phyloP scores from a whole-genome alignment of 2,113 vertebrate genomes.

The Alces alces region DNA sequence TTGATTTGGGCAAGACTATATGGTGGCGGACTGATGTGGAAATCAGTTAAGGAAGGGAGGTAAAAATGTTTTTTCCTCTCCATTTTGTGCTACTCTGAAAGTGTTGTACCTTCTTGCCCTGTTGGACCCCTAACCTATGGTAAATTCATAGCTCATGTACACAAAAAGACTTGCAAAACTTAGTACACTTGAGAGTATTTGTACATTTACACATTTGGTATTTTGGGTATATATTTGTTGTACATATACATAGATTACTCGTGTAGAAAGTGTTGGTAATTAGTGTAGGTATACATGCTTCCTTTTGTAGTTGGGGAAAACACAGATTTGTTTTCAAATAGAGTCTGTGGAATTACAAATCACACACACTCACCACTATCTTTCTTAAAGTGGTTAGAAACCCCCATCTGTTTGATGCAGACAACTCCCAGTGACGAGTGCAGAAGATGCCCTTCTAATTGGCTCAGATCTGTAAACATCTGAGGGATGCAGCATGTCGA shows the following conservation, averaged over 20 bases:
- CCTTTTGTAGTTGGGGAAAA: not conserved
- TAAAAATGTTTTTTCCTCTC: not conserved
- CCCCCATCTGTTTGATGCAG: not conserved
- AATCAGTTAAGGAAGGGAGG: not conserved
- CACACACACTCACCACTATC: not conserved
- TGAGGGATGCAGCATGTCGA: not conserved
- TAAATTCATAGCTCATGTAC: not conserved
- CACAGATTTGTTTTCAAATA: conserved; percentile 6
- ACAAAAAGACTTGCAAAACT: not conserved
- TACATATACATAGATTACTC: not conserved
- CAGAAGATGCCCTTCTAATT: conserved; percentile 1
- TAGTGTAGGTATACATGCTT: not conserved
- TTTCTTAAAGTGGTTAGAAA: not conserved
- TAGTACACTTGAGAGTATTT: not conserved
- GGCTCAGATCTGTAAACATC: conserved; percentile 44
- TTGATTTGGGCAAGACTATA: not conserved
- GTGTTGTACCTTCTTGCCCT: not conserved
- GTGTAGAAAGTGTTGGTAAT: not conserved
- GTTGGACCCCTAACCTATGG: not conserved
- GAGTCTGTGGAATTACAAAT: not conserved
- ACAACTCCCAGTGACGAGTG: not conserved
- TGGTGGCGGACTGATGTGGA: not conserved
- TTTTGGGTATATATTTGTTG: conserved; percentile 3
- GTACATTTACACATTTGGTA: not conserved
- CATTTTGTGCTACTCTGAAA: not conserved